A percentile compares a stretch with the other conserved stretches of the same genome.
These are phyloP conservation scores for Cichlasoma orientale DNA, from an alignment of 2,797 vertebrate species.

Conservation along the genomic window DNA sequence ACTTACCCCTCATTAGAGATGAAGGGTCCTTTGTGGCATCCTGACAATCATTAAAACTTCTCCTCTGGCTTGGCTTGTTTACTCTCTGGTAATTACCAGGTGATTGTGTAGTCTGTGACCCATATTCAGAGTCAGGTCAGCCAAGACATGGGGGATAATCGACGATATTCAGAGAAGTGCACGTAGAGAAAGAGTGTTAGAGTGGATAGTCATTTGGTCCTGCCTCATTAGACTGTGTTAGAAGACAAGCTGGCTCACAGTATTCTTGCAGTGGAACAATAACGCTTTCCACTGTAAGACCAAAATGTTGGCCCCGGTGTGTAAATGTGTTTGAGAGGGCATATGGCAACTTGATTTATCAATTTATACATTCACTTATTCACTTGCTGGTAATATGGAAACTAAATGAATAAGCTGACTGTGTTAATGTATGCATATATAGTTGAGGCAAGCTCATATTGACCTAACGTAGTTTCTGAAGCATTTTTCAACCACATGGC, in stretches of 20 bases:
- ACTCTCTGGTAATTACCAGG: slow-evolving; percentile 82
- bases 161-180: slow-evolving; percentile 77
- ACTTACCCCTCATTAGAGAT: slow-evolving; percentile 85
- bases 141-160: slow-evolving; percentile 78
- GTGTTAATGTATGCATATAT: slow-evolving; percentile 29
- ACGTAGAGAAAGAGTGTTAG: slow-evolving; percentile 76
- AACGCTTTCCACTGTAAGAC: slow-evolving; percentile 47
- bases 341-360: slow-evolving; percentile 43
- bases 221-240: slow-evolving; percentile 81
- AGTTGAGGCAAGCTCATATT: slow-evolving; percentile 28
- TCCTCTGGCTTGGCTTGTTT: slow-evolving; percentile 80
- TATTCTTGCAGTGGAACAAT: slow-evolving; percentile 70
- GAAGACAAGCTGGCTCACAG: slow-evolving; percentile 75
- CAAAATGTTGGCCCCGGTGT: slow-evolving; percentile 43
- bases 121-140: slow-evolving; percentile 80
- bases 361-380: slow-evolving; percentile 35
- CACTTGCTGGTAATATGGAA: slow-evolving; percentile 36
- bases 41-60: slow-evolving; percentile 84
- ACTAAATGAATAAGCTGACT: slow-evolving; percentile 31
- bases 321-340: slow-evolving; percentile 38
- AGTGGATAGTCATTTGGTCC: slow-evolving; percentile 73
- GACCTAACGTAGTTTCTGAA: slow-evolving; percentile 22
- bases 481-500: background rate
- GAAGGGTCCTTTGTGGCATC: slow-evolving; percentile 84
- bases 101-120: slow-evolving; percentile 81